These are phyloP conservation scores for Eupithecia centaureata DNA, from an alignment of 2,888 invertebrate genomes.

Conservation along the genomic window DNA sequence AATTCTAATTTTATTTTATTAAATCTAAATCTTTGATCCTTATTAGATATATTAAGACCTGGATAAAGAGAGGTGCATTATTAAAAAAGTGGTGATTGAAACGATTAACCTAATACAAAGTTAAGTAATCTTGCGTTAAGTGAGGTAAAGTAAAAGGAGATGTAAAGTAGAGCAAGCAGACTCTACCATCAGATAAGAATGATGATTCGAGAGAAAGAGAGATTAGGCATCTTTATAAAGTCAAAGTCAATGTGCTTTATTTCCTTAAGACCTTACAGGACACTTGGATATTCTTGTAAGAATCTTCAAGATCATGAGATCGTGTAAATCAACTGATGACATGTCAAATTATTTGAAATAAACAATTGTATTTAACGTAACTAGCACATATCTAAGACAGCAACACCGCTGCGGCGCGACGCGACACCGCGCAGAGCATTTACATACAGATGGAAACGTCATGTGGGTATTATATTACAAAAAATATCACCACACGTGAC, in stretches of 20 bases:
- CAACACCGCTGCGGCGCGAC: constrained; percentile 34
- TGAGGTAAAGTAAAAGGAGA: neutral
- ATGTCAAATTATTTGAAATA: neutral
- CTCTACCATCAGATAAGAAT: neutral
- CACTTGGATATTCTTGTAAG: neutral
- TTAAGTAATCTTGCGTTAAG: neutral
- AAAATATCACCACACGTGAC: constrained; percentile 49
- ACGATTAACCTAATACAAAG: neutral
- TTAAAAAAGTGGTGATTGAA: neutral
- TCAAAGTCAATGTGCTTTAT: too few species aligned
- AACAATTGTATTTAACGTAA: neutral
- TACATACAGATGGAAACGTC: constrained; percentile 79
- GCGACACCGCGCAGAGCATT: constrained; percentile 55
- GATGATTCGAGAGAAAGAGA: neutral
- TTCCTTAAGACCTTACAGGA: too few species aligned
- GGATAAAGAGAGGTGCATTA: too few species aligned
- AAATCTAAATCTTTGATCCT: too few species aligned
- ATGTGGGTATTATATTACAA: constrained; percentile 66
- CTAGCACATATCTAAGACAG: constrained; percentile 25
- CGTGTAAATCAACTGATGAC: neutral
- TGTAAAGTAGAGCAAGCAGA: neutral
- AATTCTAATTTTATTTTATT: too few species aligned
- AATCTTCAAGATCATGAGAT: neutral
- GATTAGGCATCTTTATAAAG: neutral
- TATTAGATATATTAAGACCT: too few species aligned